These are phyloP conservation scores for Lipophrys pholis DNA, from an alignment of 2,113 vertebrate species.

Conservation along the genomic window DNA sequence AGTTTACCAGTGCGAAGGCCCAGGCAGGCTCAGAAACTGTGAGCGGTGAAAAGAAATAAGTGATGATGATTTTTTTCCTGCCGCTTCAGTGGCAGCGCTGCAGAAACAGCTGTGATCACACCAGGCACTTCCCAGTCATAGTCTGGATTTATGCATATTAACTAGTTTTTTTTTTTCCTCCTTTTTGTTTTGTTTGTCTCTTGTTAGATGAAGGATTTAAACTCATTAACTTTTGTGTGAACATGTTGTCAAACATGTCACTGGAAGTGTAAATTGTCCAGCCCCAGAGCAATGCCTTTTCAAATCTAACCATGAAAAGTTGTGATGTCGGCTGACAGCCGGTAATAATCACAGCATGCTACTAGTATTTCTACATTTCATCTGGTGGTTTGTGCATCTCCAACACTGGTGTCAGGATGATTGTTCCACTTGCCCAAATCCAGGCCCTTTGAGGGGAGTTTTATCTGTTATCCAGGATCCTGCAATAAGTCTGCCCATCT, in stretches of 20 bases:
- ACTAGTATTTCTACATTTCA: conserved; percentile 10
- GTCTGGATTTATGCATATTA: neutral
- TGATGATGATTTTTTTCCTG: conserved; percentile 33
- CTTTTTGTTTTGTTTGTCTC: too few species aligned
- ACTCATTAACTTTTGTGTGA: conserved; percentile 8
- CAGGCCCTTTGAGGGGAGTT: conserved; percentile 11
- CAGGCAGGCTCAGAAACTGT: conserved; percentile 30
- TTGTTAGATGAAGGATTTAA: neutral
- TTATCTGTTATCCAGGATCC: conserved; percentile 30
- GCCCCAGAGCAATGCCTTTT: conserved; percentile 1
- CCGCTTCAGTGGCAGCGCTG: conserved; percentile 29
- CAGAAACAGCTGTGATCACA: conserved; percentile 40
- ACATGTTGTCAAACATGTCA: conserved; percentile 39
- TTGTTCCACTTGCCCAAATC: conserved; percentile 24
- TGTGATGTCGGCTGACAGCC: conserved; percentile 14
- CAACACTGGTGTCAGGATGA: conserved; percentile 10
- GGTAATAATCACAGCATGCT: conserved; percentile 3
- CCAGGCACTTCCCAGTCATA: conserved; percentile 7
- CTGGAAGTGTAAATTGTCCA: neutral
- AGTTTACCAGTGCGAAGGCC: conserved; percentile 15
- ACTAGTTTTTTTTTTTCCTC: too few species aligned
- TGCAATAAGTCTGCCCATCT: conserved; percentile 10
- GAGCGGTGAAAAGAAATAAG: conserved; percentile 36
- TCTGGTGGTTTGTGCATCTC: conserved; percentile 16
- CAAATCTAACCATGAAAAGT: conserved; percentile 1